Conservation (phyloP, 2,888 invertebrate genomes). For the Mesochorus sp. region DNA sequence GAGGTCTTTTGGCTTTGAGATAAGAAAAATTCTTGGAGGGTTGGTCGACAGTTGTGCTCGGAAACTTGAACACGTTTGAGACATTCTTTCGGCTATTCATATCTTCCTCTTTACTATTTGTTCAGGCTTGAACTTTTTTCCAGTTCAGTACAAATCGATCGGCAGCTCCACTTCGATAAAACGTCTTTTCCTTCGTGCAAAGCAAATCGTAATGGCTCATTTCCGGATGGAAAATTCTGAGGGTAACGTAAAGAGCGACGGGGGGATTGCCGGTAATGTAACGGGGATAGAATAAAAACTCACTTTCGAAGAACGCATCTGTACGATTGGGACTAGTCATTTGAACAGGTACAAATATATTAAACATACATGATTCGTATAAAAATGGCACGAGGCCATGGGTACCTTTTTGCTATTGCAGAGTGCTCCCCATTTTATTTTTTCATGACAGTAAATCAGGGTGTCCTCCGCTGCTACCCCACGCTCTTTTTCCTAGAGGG, state of each 20-base stretch:
- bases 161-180: background rate
- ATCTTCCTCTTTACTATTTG: background rate
- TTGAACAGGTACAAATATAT: background rate
- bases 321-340: background rate
- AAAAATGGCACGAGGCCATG: background rate
- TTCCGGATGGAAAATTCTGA: background rate
- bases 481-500: background rate
- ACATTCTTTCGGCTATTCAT: slow-evolving; percentile 1
- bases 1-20: background rate
- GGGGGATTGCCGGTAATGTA: slow-evolving; percentile 20
- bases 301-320: background rate
- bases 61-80: background rate
- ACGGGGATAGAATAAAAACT: background rate
- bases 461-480: background rate
- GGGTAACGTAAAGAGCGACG: background rate
- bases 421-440: slow-evolving; percentile 26
- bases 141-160: background rate
- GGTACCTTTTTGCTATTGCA: background rate
- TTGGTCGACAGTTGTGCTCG: background rate
- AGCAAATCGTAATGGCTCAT: slow-evolving; percentile 3
- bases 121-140: slow-evolving; percentile 1
- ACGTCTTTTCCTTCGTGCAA: background rate
- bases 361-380: no score
- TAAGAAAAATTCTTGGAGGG: background rate
- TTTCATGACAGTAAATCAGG: slow-evolving; percentile 10